Percentiles rank a stretch among this genome's conserved stretches.
Conservation (phyloP, 2,113 vertebrate genomes). For the Spea multiplicata region DNA sequence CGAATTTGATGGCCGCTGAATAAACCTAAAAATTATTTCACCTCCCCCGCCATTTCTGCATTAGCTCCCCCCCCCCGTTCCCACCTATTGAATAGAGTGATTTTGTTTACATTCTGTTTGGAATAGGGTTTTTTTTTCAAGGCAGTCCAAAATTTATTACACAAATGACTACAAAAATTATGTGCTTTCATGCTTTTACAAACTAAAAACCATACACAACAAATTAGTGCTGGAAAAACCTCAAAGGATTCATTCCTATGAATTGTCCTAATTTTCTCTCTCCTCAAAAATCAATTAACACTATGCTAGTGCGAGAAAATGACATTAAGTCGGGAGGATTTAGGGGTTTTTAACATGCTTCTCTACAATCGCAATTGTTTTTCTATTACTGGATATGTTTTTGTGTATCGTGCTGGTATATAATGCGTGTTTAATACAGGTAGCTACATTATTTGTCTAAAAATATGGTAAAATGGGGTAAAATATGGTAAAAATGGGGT, state of each 20-base stretch:
- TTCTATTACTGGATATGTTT: no score
- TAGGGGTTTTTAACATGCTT: no score
- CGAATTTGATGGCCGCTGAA: no score
- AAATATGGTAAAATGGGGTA: no score
- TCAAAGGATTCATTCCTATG: background rate
- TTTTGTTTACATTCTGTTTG: background rate
- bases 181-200: background rate
- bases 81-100: background rate
- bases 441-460: no score
- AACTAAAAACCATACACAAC: background rate
- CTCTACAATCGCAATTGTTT: no score
- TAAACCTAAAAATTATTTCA: background rate
- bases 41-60: background rate
- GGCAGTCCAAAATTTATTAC: background rate
- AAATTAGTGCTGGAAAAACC: background rate
- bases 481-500: no score
- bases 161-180: background rate
- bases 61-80: background rate
- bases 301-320: background rate
- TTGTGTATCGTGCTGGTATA: no score
- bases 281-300: background rate
- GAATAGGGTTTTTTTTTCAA: background rate
- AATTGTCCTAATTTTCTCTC: background rate
- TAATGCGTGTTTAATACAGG: no score
- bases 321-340: background rate